Evolutionary conservation across 2,888 invertebrate species (phyloP).

Genomic region (Ichneumon xanthorius): DNA sequence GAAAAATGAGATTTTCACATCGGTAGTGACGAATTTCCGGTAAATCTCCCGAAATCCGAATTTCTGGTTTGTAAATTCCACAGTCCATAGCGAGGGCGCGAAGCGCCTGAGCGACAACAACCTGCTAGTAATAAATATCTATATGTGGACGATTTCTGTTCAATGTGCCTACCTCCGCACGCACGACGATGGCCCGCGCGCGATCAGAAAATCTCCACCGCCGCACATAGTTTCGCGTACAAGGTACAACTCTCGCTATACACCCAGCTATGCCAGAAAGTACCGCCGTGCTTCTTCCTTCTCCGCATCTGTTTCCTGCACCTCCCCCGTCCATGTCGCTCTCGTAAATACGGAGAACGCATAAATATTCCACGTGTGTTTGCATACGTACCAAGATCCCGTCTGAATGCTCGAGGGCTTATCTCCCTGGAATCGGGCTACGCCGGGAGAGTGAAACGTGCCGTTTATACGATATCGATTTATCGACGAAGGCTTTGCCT

Average conservation of each 20-base stretch:
- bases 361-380: slow-evolving; percentile 68
- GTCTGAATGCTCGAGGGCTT: slow-evolving; percentile 63
- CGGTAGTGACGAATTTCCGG: not conserved
- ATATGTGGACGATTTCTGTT: slow-evolving; percentile 24
- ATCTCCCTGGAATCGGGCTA: slow-evolving; percentile 61
- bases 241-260: slow-evolving; percentile 25
- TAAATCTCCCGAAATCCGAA: not conserved
- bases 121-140: slow-evolving; percentile 20
- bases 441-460: slow-evolving; percentile 61
- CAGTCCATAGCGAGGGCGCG: no score
- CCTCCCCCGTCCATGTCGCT: slow-evolving; percentile 29
- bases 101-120: not conserved
- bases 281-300: slow-evolving; percentile 46
- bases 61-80: not conserved
- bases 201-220: slow-evolving; percentile 45
- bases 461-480: slow-evolving; percentile 65
- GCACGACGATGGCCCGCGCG: slow-evolving; percentile 45
- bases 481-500: slow-evolving; percentile 64
- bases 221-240: slow-evolving; percentile 46
- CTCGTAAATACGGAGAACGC: slow-evolving; percentile 60
- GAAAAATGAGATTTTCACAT: not conserved
- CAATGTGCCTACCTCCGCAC: slow-evolving; percentile 58
- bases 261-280: slow-evolving; percentile 41
- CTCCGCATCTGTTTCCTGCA: slow-evolving; percentile 20
- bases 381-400: slow-evolving; percentile 67